A percentile compares a stretch with the other conserved stretches of the same genome.
phyloP scores from a whole-genome alignment of 1,140 invertebrate species.

The Drosophila tani region DNA sequence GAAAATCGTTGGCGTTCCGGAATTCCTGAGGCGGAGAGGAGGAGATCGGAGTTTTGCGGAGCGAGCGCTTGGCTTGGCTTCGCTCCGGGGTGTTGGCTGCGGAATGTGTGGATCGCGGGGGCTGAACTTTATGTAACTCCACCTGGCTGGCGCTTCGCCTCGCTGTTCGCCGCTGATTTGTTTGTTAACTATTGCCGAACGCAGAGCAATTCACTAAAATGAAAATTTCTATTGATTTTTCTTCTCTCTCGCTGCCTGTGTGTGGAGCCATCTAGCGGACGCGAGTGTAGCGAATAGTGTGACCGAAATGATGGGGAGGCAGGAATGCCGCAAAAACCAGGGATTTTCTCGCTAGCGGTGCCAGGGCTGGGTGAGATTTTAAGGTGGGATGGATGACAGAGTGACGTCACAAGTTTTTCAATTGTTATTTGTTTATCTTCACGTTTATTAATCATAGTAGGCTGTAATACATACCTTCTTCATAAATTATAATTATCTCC shows the following conservation, averaged over 20 bases:
- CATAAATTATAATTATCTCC: too few species aligned
- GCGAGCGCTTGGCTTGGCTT: slow-evolving; percentile 34
- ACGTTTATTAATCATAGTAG: not conserved
- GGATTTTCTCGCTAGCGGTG: slow-evolving; percentile 11
- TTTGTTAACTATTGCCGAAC: slow-evolving; percentile 69
- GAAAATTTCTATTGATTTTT: slow-evolving; percentile 83
- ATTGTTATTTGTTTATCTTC: not conserved
- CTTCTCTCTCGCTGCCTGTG: slow-evolving; percentile 67
- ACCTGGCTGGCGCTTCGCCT: slow-evolving; percentile 44
- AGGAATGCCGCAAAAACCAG: slow-evolving; percentile 13
- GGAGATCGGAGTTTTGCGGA: slow-evolving; percentile 32
- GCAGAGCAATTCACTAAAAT: slow-evolving; percentile 70
- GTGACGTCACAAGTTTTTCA: not conserved
- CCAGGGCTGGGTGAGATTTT: slow-evolving; percentile 12
- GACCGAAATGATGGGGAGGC: not conserved
- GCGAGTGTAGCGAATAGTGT: slow-evolving; percentile 44
- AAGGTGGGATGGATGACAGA: not conserved
- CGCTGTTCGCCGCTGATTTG: slow-evolving; percentile 54
- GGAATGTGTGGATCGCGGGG: slow-evolving; percentile 54
- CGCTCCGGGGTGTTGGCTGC: slow-evolving; percentile 70
- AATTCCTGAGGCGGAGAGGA: slow-evolving; percentile 30
- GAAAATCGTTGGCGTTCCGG: slow-evolving; percentile 35
- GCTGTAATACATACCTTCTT: too few species aligned
- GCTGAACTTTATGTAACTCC: slow-evolving; percentile 63
- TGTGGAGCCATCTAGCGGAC: slow-evolving; percentile 65